phyloP scores from a whole-genome alignment of 23 tunicate species.

The Halocynthia roretzi region DNA sequence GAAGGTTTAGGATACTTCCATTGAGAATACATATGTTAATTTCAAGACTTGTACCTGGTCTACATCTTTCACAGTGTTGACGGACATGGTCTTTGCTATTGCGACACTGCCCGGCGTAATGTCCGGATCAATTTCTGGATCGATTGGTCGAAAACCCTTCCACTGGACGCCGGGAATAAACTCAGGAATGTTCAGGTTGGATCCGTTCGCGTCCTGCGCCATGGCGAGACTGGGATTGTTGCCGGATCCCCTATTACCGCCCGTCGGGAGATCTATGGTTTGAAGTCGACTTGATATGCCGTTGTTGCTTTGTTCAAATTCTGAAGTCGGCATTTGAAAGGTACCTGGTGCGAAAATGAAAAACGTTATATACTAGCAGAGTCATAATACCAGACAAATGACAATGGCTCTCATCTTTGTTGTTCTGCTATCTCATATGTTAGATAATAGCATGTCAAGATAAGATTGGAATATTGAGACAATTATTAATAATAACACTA shows the following conservation, averaged over 20 bases:
- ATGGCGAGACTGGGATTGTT: not conserved
- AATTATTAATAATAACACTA: not conserved
- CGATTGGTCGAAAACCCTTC: slow-evolving; percentile 81
- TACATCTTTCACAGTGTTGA: slow-evolving; percentile 83
- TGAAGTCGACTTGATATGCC: not conserved
- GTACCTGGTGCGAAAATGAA: too few species aligned
- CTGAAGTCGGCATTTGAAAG: too few species aligned
- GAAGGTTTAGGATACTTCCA: too few species aligned
- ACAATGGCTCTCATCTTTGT: too few species aligned
- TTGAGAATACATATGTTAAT: too few species aligned
- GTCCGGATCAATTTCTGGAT: slow-evolving; percentile 83
- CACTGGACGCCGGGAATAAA: slow-evolving; percentile 89
- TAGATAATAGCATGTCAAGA: too few species aligned
- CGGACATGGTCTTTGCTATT: slow-evolving; percentile 68
- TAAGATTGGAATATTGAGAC: not conserved
- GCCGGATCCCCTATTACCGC: too few species aligned
- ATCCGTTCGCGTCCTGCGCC: slow-evolving; percentile 1
- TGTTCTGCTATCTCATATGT: too few species aligned
- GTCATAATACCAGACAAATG: too few species aligned
- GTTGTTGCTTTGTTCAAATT: not conserved
- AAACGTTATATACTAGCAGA: too few species aligned
- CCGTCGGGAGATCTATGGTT: not conserved
- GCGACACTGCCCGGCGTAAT: slow-evolving; percentile 95
- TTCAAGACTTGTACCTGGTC: slow-evolving; percentile 51
- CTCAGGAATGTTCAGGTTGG: slow-evolving; percentile 50